These are phyloP conservation scores for Caenorhabditis doughertyi DNA, from an alignment of 2,888 invertebrate species.

Conservation along the genomic window DNA sequence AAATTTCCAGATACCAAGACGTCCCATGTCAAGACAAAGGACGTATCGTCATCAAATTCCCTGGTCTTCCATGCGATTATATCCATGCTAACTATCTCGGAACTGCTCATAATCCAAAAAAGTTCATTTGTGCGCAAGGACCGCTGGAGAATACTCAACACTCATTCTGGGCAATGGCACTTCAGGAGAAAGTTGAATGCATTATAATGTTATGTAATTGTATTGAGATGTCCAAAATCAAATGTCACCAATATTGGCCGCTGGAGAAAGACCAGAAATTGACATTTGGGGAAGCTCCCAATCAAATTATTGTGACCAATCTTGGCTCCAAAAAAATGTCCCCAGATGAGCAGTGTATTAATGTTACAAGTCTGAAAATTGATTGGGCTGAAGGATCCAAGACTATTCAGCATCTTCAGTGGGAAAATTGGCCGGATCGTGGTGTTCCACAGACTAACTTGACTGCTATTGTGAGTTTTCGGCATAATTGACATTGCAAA, in stretches of 20 bases:
- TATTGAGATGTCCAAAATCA: slow-evolving; percentile 65
- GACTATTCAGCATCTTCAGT: slow-evolving; percentile 69
- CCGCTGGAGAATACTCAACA: slow-evolving; percentile 65
- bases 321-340: slow-evolving; percentile 13
- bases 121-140: slow-evolving; percentile 76
- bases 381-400: slow-evolving; percentile 41
- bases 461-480: slow-evolving; percentile 53
- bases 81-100: slow-evolving; percentile 76
- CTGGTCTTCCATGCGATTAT: slow-evolving; percentile 67
- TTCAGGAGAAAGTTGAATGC: slow-evolving; percentile 60
- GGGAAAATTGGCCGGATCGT: slow-evolving; percentile 75
- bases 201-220: slow-evolving; percentile 74
- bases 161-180: slow-evolving; percentile 67
- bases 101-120: slow-evolving; percentile 63
- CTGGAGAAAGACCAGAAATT: slow-evolving; percentile 47
- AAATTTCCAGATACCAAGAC: slow-evolving; percentile 63
- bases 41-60: slow-evolving; percentile 67
- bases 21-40: slow-evolving; percentile 72
- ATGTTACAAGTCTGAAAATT: slow-evolving; percentile 49
- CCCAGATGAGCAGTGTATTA: slow-evolving; percentile 32
- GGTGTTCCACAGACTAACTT: slow-evolving; percentile 60
- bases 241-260: slow-evolving; percentile 67
- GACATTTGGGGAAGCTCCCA: slow-evolving; percentile 54
- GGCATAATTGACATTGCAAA: background rate
- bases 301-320: slow-evolving; percentile 52